Percentiles rank a stretch among this genome's conserved stretches.
Evolutionary conservation across 2,113 vertebrate species (phyloP).

Genomic region (Larimichthys crocea): DNA sequence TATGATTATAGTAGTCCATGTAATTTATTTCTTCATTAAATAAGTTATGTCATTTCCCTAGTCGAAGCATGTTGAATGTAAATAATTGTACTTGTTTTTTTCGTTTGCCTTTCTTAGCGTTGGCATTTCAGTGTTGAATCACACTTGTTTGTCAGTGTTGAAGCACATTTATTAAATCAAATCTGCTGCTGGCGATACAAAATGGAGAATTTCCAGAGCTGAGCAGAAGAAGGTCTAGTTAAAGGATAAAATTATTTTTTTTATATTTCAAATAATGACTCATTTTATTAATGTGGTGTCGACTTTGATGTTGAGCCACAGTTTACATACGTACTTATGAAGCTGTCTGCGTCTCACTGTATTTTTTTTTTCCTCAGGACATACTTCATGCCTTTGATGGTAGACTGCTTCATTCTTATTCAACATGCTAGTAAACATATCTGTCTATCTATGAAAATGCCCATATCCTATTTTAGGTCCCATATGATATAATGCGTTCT

Average conservation of each 20-base stretch:
- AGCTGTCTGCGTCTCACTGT: conserved; percentile 28
- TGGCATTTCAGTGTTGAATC: conserved; percentile 58
- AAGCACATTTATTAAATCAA: conserved; percentile 69
- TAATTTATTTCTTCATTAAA: conserved; percentile 43
- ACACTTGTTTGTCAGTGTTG: not conserved
- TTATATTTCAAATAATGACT: conserved; percentile 66
- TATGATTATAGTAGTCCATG: conserved; percentile 4
- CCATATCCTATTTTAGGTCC: too few species aligned
- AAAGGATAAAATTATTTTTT: conserved; percentile 64
- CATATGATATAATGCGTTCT: not conserved
- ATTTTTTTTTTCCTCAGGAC: conserved; percentile 9
- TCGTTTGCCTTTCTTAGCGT: conserved; percentile 1
- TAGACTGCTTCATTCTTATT: conserved; percentile 34
- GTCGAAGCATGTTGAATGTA: conserved; percentile 17
- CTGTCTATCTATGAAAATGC: not conserved
- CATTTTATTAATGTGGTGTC: conserved; percentile 59
- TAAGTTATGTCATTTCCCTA: conserved; percentile 7
- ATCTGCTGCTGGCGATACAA: conserved; percentile 65
- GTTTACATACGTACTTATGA: conserved; percentile 46
- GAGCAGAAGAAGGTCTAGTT: conserved; percentile 53
- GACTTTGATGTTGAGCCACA: conserved; percentile 69
- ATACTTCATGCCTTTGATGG: conserved; percentile 42
- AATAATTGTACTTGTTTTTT: conserved; percentile 38
- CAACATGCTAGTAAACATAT: conserved; percentile 14
- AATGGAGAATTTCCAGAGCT: conserved; percentile 55